Percentiles rank a stretch among this genome's conserved stretches.
Conservation (phyloP, 2,113 vertebrate species). For the Brachyhypopomus gauderio region DNA sequence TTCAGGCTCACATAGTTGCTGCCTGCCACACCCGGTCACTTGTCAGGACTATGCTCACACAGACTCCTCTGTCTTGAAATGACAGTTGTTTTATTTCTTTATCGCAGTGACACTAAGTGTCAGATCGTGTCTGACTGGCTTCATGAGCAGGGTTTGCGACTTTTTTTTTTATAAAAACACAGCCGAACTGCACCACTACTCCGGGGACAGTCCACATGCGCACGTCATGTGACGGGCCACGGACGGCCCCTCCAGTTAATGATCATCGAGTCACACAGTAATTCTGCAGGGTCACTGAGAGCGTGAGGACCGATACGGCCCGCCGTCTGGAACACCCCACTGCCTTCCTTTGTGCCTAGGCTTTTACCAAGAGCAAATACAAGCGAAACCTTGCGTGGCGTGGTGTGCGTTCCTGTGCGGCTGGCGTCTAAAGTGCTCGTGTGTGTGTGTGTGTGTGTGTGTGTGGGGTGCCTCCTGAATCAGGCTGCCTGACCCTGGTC, state of each 20-base stretch:
- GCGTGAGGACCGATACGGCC: background rate
- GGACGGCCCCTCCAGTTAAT: background rate
- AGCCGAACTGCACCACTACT: too few relatives aligned
- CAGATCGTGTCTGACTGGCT: background rate
- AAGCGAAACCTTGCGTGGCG: too few relatives aligned
- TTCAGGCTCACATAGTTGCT: background rate
- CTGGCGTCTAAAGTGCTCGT: background rate
- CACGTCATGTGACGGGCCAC: background rate
- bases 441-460: constrained; percentile 17
- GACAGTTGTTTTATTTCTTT: background rate
- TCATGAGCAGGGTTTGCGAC: background rate
- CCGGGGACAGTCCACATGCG: background rate
- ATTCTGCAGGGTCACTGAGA: background rate
- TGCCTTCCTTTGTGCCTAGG: too few relatives aligned
- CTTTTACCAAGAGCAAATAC: too few relatives aligned
- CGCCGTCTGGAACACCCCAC: too few relatives aligned
- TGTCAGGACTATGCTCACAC: background rate
- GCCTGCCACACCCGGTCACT: background rate
- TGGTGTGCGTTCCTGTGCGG: too few relatives aligned
- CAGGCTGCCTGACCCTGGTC: too few relatives aligned
- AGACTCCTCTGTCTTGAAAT: background rate
- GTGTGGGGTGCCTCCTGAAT: background rate
- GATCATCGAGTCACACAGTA: background rate
- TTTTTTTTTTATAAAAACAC: too few relatives aligned
- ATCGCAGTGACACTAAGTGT: background rate